These are phyloP conservation scores for Vespertilio murinus DNA, from an alignment of 2,797 vertebrate species.

Conservation along the genomic window DNA sequence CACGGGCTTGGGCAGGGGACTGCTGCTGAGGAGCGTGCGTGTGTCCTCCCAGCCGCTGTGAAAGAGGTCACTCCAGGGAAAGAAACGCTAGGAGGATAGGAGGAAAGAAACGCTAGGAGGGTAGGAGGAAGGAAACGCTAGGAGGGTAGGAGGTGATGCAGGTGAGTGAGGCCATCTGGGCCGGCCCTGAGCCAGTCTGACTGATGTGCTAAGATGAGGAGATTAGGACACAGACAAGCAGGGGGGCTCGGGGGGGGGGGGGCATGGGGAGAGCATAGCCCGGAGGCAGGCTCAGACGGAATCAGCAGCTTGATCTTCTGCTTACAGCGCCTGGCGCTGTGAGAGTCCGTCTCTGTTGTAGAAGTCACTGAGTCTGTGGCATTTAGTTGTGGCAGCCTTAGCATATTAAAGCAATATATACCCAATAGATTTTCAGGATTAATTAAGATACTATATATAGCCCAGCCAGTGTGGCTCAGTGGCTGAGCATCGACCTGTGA, in stretches of 20 bases:
- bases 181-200: fast-evolving
- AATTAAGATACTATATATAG: too few species aligned
- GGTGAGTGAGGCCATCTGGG: not conserved
- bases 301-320: fast-evolving
- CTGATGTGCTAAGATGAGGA: not conserved
- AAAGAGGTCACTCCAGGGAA: too few species aligned
- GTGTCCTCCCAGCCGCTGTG: too few species aligned
- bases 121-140: too few species aligned
- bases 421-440: not conserved
- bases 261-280: fast-evolving
- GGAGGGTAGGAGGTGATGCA: not conserved
- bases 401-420: too few species aligned
- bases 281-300: not conserved
- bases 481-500: too few species aligned
- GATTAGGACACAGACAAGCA: not conserved
- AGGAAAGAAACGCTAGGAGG: too few species aligned
- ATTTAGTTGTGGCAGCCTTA: too few species aligned
- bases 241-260: fast-evolving
- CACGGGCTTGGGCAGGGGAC: not conserved
- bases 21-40: not conserved
- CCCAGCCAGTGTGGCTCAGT: too few species aligned
- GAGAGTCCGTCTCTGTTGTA: not conserved
- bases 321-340: not conserved
- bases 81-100: too few species aligned
- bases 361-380: too few species aligned